These are phyloP conservation scores for Macrostomum lignano DNA, from an alignment of 1,140 invertebrate species.

Conservation along the genomic window DNA sequence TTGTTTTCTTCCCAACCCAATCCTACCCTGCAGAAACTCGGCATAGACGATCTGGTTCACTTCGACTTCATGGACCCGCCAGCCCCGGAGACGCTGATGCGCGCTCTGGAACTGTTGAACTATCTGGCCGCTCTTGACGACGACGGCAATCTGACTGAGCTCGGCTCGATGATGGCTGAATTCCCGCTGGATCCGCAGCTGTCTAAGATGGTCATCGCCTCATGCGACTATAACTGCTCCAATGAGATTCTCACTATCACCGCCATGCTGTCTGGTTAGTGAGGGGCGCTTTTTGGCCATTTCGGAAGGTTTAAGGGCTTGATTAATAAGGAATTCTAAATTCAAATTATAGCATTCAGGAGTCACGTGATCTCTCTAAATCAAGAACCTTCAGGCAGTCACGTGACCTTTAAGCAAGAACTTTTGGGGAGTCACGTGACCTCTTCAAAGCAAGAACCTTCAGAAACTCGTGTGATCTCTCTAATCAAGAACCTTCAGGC, in stretches of 20 bases:
- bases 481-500: no score
- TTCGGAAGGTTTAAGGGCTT: no score
- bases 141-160: conserved; percentile 34
- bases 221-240: conserved; percentile 77
- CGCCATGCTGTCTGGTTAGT: conserved; percentile 95
- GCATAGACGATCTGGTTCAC: conserved; percentile 93
- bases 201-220: conserved; percentile 91
- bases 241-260: conserved; percentile 97
- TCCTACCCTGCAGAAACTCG: conserved; percentile 97
- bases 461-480: no score
- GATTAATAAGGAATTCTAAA: no score
- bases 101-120: conserved; percentile 81
- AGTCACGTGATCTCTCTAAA: no score
- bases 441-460: no score
- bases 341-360: no score
- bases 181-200: conserved; percentile 94
- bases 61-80: conserved; percentile 99
- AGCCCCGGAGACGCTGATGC: conserved; percentile 98
- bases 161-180: conserved; percentile 76
- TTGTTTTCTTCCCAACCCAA: no score
- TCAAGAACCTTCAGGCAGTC: no score
- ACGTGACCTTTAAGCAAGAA: no score
- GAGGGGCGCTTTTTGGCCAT: no score
- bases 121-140: conserved; percentile 85
- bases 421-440: no score